A percentile compares a stretch with the other conserved stretches of the same genome.
Evolutionary conservation across 2,888 invertebrate species (phyloP).

Genomic region (Dicyrtomina minuta): DNA sequence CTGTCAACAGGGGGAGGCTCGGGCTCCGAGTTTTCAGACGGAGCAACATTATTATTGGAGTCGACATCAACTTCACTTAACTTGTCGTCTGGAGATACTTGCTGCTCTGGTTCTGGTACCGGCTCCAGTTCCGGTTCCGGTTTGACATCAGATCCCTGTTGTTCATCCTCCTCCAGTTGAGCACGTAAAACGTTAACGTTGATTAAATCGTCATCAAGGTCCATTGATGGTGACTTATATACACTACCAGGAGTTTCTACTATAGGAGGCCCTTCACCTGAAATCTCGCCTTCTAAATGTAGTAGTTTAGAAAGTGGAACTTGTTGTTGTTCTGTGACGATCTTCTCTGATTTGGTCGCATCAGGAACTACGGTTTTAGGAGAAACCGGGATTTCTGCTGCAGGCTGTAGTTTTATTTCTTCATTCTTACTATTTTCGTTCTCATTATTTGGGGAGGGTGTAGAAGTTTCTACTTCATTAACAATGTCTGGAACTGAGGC

Average conservation of each 20-base stretch:
- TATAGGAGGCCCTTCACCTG: too few relatives aligned
- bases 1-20: neutral
- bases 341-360: too few relatives aligned
- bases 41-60: neutral
- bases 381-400: too few relatives aligned
- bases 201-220: neutral
- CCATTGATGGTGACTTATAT: neutral
- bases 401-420: too few relatives aligned
- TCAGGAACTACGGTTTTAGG: too few relatives aligned
- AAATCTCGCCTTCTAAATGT: too few relatives aligned
- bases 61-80: neutral
- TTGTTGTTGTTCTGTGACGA: too few relatives aligned
- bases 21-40: neutral
- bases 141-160: neutral
- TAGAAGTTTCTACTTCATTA: conserved; percentile 8
- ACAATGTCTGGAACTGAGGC: neutral
- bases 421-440: too few relatives aligned
- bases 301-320: too few relatives aligned
- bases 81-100: neutral
- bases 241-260: neutral
- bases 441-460: too few relatives aligned
- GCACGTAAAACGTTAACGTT: too few relatives aligned
- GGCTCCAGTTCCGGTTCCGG: neutral
- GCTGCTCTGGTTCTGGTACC: neutral
- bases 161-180: neutral